Evolutionary conservation across 2,888 invertebrate species (phyloP).

Genomic region (Poecilobothrus nobilitatus): DNA sequence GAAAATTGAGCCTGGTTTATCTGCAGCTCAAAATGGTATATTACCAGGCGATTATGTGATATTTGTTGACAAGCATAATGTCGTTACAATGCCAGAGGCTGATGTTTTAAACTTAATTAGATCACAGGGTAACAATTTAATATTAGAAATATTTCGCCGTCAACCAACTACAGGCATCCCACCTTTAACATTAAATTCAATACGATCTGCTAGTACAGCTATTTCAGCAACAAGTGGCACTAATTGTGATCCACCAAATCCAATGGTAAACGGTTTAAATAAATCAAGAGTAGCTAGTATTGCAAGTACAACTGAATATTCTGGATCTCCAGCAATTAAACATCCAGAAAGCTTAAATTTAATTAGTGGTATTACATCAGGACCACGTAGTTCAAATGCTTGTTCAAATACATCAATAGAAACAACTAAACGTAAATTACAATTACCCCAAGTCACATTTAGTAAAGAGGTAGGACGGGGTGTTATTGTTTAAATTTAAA

Average conservation of each 20-base stretch:
- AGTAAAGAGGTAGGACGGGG: constrained; percentile 88
- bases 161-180: constrained; percentile 25
- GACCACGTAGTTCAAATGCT: constrained; percentile 57
- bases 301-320: constrained; percentile 27
- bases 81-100: constrained; percentile 72
- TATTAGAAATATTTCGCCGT: constrained; percentile 63
- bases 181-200: constrained; percentile 21
- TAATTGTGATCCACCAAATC: neutral
- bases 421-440: constrained; percentile 53
- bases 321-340: constrained; percentile 29
- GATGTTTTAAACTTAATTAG: constrained; percentile 57
- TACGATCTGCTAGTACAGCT: constrained; percentile 22
- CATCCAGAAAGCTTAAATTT: constrained; percentile 31
- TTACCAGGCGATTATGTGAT: constrained; percentile 80
- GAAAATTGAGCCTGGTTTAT: constrained; percentile 69
- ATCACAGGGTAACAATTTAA: constrained; percentile 61
- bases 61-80: constrained; percentile 78
- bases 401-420: constrained; percentile 61
- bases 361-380: constrained; percentile 25
- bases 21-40: constrained; percentile 75
- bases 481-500: constrained; percentile 59
- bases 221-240: constrained; percentile 21
- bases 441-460: constrained; percentile 75
- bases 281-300: constrained; percentile 23
- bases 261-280: neutral